Conservation (phyloP, 2,797 vertebrate species). For the Peromyscus nudipes region DNA sequence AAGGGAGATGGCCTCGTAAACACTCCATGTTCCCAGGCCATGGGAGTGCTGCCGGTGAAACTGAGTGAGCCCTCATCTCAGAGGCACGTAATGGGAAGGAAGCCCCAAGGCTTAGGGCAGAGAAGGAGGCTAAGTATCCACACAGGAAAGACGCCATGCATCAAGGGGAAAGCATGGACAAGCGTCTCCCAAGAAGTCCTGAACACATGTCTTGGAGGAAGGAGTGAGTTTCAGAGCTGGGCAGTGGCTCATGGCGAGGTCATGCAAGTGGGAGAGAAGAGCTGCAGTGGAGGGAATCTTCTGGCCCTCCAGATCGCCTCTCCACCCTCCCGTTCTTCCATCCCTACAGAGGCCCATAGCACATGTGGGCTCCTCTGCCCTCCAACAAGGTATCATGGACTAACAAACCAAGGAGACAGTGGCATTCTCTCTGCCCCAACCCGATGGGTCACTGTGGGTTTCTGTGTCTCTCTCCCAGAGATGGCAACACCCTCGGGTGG, state of each 20-base stretch:
- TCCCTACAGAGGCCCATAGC: background rate
- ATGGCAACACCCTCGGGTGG: background rate
- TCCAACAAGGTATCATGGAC: background rate
- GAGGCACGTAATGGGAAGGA: background rate
- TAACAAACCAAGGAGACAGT: background rate
- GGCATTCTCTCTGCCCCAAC: background rate
- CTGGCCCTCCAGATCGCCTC: background rate
- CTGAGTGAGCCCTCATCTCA: fast-evolving
- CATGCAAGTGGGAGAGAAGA: background rate
- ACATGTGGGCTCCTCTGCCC: background rate
- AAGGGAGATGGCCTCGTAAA: background rate
- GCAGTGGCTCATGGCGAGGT: background rate
- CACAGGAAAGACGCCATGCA: background rate
- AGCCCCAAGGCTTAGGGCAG: background rate
- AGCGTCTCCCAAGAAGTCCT: background rate
- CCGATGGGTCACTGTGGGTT: background rate
- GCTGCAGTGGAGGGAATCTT: fast-evolving
- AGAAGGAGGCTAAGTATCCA: background rate
- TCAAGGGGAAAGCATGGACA: background rate
- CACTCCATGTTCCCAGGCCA: background rate
- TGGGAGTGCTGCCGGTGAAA: background rate
- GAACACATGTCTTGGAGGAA: background rate
- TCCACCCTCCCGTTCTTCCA: too few relatives aligned
- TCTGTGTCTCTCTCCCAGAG: background rate
- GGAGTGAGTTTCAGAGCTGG: background rate